Evolutionary conservation across 2,113 vertebrate species (phyloP).

Genomic region (Pachycephala philippinensis): DNA sequence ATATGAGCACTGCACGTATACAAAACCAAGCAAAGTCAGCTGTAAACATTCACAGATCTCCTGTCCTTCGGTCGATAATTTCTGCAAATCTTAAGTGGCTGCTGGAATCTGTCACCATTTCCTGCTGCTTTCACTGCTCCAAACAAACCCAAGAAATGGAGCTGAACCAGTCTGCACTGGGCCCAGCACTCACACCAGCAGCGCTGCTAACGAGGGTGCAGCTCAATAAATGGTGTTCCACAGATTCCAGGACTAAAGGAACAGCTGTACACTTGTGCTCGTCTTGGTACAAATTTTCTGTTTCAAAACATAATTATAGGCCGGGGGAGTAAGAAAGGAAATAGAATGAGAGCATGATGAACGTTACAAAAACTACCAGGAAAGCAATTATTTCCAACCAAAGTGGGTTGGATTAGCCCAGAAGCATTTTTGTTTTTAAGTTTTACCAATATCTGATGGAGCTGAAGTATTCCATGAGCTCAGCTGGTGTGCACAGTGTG

Average conservation of each 20-base stretch:
- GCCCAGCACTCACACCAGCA: background rate
- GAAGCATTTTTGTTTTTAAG: background rate
- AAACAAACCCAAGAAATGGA: background rate
- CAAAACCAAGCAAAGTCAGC: background rate
- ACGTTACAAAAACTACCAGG: background rate
- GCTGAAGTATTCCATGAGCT: background rate
- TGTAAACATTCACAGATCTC: background rate
- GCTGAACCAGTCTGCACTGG: background rate
- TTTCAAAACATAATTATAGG: constrained; percentile 1
- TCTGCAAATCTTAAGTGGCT: background rate
- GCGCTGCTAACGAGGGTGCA: background rate
- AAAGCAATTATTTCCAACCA: background rate
- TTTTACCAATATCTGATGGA: background rate
- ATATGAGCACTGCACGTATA: fast-evolving
- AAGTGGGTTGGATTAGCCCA: background rate
- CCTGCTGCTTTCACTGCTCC: background rate
- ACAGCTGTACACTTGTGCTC: background rate
- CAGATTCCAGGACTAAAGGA: background rate
- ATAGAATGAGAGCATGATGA: background rate
- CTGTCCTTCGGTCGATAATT: background rate
- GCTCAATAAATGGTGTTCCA: background rate
- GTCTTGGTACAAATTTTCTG: background rate
- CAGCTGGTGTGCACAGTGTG: fast-evolving
- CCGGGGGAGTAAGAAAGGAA: background rate
- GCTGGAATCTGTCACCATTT: background rate